A percentile compares a stretch with the other conserved stretches of the same genome.
Evolutionary conservation across 2,888 invertebrate genomes (phyloP).

Genomic region (Erynnis tages): DNA sequence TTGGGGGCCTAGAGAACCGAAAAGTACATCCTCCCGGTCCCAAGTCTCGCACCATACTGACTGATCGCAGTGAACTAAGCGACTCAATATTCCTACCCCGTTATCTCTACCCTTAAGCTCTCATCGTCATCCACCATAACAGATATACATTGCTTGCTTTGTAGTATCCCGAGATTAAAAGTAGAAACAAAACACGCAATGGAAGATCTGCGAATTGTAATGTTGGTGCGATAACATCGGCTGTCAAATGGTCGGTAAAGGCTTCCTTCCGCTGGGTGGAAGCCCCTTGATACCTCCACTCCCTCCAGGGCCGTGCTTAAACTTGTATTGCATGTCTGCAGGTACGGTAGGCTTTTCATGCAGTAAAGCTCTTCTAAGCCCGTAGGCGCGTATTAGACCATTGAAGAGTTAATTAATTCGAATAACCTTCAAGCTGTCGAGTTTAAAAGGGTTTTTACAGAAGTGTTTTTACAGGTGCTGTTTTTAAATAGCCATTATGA

Average conservation of each 20-base stretch:
- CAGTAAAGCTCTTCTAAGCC: conserved; percentile 45
- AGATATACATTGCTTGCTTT: conserved; percentile 41
- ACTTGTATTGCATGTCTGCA: conserved; percentile 66
- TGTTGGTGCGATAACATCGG: conserved; percentile 3
- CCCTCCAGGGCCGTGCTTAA: conserved; percentile 51
- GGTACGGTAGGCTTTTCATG: conserved; percentile 66
- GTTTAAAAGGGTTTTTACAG: background rate
- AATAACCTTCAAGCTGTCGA: conserved; percentile 16
- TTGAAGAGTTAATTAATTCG: conserved; percentile 47
- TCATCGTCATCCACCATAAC: background rate
- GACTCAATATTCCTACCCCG: conserved; percentile 22
- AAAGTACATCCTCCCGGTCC: background rate
- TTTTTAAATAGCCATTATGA: too few species aligned
- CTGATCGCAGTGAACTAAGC: conserved; percentile 16
- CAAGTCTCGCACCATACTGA: conserved; percentile 24
- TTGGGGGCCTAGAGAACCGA: conserved; percentile 4
- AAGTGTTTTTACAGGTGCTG: too few species aligned
- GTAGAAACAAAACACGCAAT: conserved; percentile 34
- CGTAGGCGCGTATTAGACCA: conserved; percentile 37
- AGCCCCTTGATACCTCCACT: conserved; percentile 35
- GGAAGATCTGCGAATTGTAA: conserved; percentile 25
- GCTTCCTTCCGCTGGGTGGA: conserved; percentile 31
- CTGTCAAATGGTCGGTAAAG: conserved; percentile 22
- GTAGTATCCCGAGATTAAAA: background rate
- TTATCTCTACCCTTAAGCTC: background rate